phyloP scores from a whole-genome alignment of 2,797 vertebrate genomes.

The Anguilla obscura region DNA sequence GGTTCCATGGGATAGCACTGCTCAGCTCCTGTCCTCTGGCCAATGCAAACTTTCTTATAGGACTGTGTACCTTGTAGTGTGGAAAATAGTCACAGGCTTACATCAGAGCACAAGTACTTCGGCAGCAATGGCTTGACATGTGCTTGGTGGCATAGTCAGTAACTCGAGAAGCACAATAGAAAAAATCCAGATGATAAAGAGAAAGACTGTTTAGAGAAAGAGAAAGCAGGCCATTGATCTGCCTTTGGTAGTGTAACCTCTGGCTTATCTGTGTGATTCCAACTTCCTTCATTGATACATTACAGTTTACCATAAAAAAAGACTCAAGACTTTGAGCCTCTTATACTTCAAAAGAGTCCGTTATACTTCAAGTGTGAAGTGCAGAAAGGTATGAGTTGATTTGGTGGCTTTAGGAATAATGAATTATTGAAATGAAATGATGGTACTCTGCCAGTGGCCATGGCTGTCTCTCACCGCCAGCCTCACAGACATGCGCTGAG shows the following conservation, averaged over 20 bases:
- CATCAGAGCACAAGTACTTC: neutral
- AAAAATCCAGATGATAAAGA: neutral
- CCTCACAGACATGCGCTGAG: constrained; percentile 49
- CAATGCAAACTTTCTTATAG: neutral
- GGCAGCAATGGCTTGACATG: neutral
- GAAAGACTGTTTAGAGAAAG: neutral
- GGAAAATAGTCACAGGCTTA: neutral
- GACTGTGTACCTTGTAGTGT: neutral
- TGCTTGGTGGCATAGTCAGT: neutral
- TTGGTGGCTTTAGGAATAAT: constrained; percentile 21
- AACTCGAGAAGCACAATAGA: neutral
- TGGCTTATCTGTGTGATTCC: neutral
- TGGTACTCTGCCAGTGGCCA: neutral
- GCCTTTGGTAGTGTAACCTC: neutral
- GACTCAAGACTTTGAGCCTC: constrained; percentile 20
- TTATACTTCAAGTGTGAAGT: neutral
- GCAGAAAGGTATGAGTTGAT: neutral
- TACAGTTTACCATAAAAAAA: constrained; percentile 3
- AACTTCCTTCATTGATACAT: neutral
- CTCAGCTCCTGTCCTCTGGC: neutral
- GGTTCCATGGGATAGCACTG: neutral
- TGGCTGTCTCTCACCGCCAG: constrained; percentile 29
- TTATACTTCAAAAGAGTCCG: neutral
- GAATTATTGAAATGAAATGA: constrained; percentile 40
- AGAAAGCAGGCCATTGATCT: neutral